Evolutionary conservation across 2,797 vertebrate genomes (phyloP), one percentile per base, ranked within the genome.

Genomic region (Malurus splendens): DNA sequence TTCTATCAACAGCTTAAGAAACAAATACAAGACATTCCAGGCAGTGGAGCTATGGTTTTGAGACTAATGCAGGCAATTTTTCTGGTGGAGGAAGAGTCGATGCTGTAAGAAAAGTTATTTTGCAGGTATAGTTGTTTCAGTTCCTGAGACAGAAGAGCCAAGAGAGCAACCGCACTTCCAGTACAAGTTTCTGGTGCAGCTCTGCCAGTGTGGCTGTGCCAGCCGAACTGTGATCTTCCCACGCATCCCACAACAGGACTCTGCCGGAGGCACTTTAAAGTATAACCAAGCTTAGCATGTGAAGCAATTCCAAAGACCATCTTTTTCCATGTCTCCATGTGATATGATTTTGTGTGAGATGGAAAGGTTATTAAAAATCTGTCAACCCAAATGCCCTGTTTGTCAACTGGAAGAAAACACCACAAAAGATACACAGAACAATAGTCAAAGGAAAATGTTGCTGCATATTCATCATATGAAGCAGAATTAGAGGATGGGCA

Each of bases 341-440:
- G 87, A 93, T 73, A 81, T 0, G n/a, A 83, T 87, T 90, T 87
- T 75, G 68, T 66, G 55, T 60, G 59, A 91, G 64, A 86, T 54
- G 55, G 68, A 79, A 88, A 83, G 59, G 52, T 87, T 89, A 71
- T 62, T 64, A 90, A 86, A 91, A 86, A 60, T 79, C 70, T 38
- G 60, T 82, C 78, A 86, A 66, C 52, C 42, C 70, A 86, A 90
- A 66, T 83, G 68, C 36, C 50, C 56, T 64, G 30, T 81, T 93
- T 86, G 82, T 83, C 82, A 91, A 5, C 36, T 87, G 45, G 19
- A 85, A 76, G 62, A 87, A 89, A 92, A 92, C 76, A 83, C 56
- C 76, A 81, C 76, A 81, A 78, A 81, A 73, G 66, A 93, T 86
- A 90, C 28, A 89, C 19, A 68, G 57, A 88, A 91, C 81, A 93